Conservation (phyloP, 1,140 invertebrate species). For the Battus philenor region DNA sequence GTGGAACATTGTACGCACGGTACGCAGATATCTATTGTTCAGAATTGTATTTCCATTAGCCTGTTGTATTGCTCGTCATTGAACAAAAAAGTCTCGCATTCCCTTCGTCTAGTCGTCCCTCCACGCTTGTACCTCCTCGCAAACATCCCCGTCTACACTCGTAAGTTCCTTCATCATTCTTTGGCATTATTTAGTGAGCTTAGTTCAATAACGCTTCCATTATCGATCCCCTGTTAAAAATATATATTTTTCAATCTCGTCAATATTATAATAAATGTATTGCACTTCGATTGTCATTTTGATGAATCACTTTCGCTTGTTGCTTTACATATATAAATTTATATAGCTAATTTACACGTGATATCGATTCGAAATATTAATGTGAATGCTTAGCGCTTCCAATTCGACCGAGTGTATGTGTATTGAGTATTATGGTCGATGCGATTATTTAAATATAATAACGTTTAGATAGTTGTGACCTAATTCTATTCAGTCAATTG, state of each 20-base stretch:
- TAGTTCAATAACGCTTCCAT: slow-evolving; percentile 43
- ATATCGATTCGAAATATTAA: slow-evolving; percentile 20
- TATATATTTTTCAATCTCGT: slow-evolving; percentile 27
- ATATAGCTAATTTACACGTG: slow-evolving; percentile 14
- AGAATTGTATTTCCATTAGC: slow-evolving; percentile 24
- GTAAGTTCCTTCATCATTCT: slow-evolving; percentile 55
- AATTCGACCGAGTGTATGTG: slow-evolving; percentile 31
- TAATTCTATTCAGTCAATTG: slow-evolving; percentile 74
- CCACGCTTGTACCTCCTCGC: slow-evolving; percentile 32
- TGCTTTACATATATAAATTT: slow-evolving; percentile 15
- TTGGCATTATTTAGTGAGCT: slow-evolving; percentile 74
- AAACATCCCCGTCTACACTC: slow-evolving; percentile 25
- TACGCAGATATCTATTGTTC: slow-evolving; percentile 26
- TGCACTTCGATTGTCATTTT: slow-evolving; percentile 43
- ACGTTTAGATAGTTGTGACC: slow-evolving; percentile 57
- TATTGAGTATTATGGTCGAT: slow-evolving; percentile 56
- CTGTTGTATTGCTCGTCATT: slow-evolving; percentile 23
- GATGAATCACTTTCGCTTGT: slow-evolving; percentile 29
- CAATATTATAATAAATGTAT: slow-evolving; percentile 40
- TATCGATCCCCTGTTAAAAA: slow-evolving; percentile 33
- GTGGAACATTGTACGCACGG: slow-evolving; percentile 29
- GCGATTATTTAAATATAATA: slow-evolving; percentile 35
- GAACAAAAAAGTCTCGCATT: slow-evolving; percentile 36
- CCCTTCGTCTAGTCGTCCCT: slow-evolving; percentile 32
- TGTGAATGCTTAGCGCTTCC: slow-evolving; percentile 20